phyloP scores from a whole-genome alignment of 2,797 vertebrate species.

The Scolopax bukidnonensis region DNA sequence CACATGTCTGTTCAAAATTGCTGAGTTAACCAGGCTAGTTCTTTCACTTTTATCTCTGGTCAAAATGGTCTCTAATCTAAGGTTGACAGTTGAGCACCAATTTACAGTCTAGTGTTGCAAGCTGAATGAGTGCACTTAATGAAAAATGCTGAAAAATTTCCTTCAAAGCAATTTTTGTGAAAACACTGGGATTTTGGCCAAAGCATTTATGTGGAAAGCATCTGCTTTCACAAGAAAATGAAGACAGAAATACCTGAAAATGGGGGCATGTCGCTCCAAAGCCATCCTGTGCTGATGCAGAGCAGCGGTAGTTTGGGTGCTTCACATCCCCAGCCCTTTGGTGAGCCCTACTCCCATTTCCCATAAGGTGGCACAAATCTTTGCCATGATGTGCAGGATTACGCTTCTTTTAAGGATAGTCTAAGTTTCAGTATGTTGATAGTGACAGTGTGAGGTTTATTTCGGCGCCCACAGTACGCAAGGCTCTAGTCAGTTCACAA shows the following conservation, averaged over 20 bases:
- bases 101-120: background rate
- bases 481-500: background rate
- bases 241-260: background rate
- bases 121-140: background rate
- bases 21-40: background rate
- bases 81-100: background rate
- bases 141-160: background rate
- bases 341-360: background rate
- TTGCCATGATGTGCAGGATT: background rate
- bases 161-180: background rate
- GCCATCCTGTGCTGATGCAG: accelerated
- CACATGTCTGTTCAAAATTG: background rate
- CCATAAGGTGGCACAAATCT: background rate
- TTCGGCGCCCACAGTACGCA: background rate
- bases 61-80: background rate
- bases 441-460: background rate
- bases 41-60: background rate
- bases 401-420: background rate
- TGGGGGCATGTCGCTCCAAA: background rate
- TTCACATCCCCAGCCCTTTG: accelerated
- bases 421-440: background rate
- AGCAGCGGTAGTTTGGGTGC: background rate
- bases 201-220: background rate
- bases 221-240: background rate
- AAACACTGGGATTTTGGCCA: background rate